Base-by-base conservation (phyloP, 2,113 vertebrate species). In the Labrus mixtus region DNA sequence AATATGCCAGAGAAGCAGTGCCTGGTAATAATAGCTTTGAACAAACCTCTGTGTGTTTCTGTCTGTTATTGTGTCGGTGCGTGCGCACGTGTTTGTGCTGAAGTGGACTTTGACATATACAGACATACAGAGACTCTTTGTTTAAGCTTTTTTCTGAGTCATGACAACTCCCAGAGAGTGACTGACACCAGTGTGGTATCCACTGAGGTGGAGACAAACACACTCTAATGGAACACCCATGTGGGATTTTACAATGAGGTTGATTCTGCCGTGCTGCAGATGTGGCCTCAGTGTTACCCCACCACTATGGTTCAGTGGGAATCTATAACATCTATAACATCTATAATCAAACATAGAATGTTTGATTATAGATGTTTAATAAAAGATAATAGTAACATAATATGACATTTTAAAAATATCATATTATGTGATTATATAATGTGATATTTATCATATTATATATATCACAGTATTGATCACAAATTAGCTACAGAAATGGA, bases 111-210 rank as follows among this genome's bases (percentile, higher is more conserved):
- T 3, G 48, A 56, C 39, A 41, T 61, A 77, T 29, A 23, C 39
- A 79, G 56, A 65, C 33, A 20, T 20, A 80, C 76, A 78, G 65
- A 78, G 70, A 58, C 15, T 82, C 76, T 83, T 79, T 87, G 73
- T 78, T 43, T 11, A 70, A 63, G 68, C 48, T 83, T 1, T 53
- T 29, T 72, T 66, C 11, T 68, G 37, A 67, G 29, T 70, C 70
- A 70, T 3, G 2, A 57, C 69, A 72, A 37, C 61, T 76, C 69
- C 46, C 57, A 33, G 41, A 45, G 55, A 69, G 62, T 39, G 22
- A 68, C 46, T 72, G 74, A 82, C 58, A 46, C 57, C 1, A 3
- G 55, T 46, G 56, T 71, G 2, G 3, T n/a, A 19, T 37, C 25
- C 46, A 12, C 55, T 17, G 22, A 1, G 20, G 16, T 43, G 20